These are phyloP conservation scores for Thereva unica DNA, from an alignment of 2,888 invertebrate species.

Conservation along the genomic window DNA sequence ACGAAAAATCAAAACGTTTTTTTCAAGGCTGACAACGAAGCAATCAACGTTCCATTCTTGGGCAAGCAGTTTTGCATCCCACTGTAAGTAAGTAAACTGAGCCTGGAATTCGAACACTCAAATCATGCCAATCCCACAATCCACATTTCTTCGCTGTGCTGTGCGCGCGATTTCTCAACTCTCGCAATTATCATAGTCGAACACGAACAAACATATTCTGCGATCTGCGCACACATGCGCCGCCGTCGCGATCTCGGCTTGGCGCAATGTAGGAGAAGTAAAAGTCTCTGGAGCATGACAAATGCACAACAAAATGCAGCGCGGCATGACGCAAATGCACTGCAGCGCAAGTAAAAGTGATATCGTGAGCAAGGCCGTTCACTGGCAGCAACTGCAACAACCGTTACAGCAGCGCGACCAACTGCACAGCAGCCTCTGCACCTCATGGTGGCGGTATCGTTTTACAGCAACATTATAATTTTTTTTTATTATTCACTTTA, in stretches of 20 bases:
- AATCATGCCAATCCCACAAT: no score
- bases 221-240: slow-evolving; percentile 1
- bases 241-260: not conserved
- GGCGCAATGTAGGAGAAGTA: slow-evolving; percentile 9
- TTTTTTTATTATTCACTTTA: no score
- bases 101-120: no score
- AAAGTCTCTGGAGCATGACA: slow-evolving; percentile 41
- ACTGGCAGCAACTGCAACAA: slow-evolving; percentile 35
- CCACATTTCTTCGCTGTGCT: no score
- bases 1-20: no score
- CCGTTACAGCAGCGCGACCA: slow-evolving; percentile 16
- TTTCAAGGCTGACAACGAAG: no score
- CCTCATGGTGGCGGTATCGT: not conserved
- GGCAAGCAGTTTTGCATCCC: no score
- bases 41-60: no score
- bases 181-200: no score
- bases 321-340: slow-evolving; percentile 43
- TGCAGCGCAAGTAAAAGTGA: slow-evolving; percentile 45
- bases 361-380: slow-evolving; percentile 47
- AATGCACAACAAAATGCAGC: slow-evolving; percentile 45
- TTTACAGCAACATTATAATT: no score
- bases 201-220: not conserved
- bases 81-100: no score
- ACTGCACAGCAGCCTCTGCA: not conserved
- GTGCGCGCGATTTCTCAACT: no score